Percentiles rank a stretch among this genome's conserved stretches.
Evolutionary conservation across 2,113 vertebrate species (phyloP).

Genomic region (Acrocephalus arundinaceus): DNA sequence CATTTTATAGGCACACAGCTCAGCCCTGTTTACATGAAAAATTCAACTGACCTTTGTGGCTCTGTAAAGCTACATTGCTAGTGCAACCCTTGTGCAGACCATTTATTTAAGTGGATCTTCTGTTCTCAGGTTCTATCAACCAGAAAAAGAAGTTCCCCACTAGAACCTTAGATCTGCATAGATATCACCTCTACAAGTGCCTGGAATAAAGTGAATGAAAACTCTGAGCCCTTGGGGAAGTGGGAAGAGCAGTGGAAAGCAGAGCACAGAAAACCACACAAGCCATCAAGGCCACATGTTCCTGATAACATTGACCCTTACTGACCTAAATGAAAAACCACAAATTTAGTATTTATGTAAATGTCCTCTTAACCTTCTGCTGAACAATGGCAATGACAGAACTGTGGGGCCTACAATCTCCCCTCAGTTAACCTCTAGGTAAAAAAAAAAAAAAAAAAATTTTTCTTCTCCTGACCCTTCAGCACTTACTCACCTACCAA

Average conservation of each 20-base stretch:
- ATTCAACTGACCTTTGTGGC: background rate
- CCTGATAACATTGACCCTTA: background rate
- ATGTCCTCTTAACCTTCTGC: background rate
- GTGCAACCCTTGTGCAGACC: background rate
- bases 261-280: rapidly evolving
- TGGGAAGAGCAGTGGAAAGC: background rate
- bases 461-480: background rate
- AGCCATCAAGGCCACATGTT: background rate
- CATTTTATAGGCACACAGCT: background rate
- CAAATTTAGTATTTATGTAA: background rate
- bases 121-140: background rate
- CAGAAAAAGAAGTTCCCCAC: background rate
- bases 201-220: background rate
- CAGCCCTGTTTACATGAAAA: conserved; percentile 22
- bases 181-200: background rate
- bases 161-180: background rate
- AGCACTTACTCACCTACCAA: background rate
- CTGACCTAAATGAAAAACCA: background rate
- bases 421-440: background rate
- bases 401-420: background rate
- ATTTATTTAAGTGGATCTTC: background rate
- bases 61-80: background rate
- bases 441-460: background rate
- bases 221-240: background rate
- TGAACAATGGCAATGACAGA: background rate